phyloP scores from a whole-genome alignment of 2,113 vertebrate species.

The Potamarius usumacintae region DNA sequence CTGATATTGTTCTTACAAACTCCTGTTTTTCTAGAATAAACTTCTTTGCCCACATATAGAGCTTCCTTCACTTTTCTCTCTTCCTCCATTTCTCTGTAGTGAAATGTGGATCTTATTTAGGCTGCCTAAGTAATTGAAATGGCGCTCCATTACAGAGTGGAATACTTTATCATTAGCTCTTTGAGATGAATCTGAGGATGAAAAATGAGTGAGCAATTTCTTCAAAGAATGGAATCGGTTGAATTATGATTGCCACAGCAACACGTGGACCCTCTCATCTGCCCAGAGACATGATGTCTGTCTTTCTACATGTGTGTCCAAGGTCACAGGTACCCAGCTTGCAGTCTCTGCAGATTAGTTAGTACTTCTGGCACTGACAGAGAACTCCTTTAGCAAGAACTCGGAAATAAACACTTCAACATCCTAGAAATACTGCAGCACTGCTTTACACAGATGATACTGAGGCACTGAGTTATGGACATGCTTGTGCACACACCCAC shows the following conservation, averaged over 20 bases:
- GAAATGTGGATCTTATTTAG: conserved; percentile 17
- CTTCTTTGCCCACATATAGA: conserved; percentile 5
- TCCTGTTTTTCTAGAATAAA: not conserved
- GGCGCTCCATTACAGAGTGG: conserved; percentile 38
- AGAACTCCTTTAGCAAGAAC: not conserved
- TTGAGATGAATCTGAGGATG: conserved; percentile 22
- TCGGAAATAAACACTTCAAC: not conserved
- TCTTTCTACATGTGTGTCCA: not conserved
- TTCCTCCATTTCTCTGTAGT: not conserved
- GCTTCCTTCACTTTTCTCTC: not conserved
- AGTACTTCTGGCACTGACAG: not conserved
- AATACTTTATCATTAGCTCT: conserved; percentile 43
- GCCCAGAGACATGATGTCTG: not conserved
- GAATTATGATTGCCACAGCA: conserved; percentile 38
- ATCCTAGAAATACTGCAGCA: conserved; percentile 1
- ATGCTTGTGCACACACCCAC: not conserved
- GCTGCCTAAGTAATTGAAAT: conserved; percentile 47
- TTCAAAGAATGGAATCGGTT: conserved; percentile 2
- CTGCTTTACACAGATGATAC: not conserved
- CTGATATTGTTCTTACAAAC: not conserved
- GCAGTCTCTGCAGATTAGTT: not conserved
- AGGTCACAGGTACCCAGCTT: not conserved
- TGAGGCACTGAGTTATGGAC: not conserved
- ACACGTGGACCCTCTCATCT: not conserved
- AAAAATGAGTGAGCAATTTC: conserved; percentile 38